Percentiles rank a stretch among this genome's conserved stretches.
Evolutionary conservation across 2,113 vertebrate genomes (phyloP).

Genomic region (Poeciliopsis occidentalis): DNA sequence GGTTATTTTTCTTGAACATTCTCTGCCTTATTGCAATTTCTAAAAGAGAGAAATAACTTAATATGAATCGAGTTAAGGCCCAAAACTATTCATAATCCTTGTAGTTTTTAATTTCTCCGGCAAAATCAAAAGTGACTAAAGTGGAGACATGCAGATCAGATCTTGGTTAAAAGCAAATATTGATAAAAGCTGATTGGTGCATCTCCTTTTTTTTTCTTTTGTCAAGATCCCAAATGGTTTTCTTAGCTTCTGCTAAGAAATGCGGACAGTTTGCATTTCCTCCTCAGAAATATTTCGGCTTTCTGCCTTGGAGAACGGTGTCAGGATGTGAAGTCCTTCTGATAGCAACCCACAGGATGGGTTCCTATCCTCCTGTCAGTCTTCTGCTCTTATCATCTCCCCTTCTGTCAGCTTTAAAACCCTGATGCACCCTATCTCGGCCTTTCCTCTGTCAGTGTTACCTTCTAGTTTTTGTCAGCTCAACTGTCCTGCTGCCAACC

Average conservation of each 20-base stretch:
- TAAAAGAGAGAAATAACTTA: not conserved
- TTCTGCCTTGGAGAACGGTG: slow-evolving; percentile 6
- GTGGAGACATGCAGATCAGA: no score
- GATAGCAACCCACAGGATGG: slow-evolving; percentile 2
- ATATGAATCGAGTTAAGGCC: no score
- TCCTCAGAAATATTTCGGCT: not conserved
- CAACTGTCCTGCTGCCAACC: slow-evolving; percentile 25
- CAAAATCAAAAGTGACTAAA: no score
- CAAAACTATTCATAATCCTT: no score
- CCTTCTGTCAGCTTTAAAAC: slow-evolving; percentile 15
- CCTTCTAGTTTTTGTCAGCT: slow-evolving; percentile 39
- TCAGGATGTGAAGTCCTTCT: not conserved
- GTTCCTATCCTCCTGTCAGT: slow-evolving; percentile 8
- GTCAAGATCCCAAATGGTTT: not conserved
- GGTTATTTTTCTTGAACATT: no score
- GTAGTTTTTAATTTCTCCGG: no score
- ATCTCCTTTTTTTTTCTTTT: not conserved
- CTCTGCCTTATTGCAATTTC: not conserved
- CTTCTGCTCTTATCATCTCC: slow-evolving; percentile 28
- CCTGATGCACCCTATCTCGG: slow-evolving; percentile 14
- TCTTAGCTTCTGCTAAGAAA: not conserved
- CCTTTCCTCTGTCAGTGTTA: slow-evolving; percentile 23
- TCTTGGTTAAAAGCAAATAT: no score
- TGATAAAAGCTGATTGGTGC: not conserved
- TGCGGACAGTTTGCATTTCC: not conserved